Base-by-base conservation (phyloP, 2,888 invertebrate species). In the Priocnemis perturbator region DNA sequence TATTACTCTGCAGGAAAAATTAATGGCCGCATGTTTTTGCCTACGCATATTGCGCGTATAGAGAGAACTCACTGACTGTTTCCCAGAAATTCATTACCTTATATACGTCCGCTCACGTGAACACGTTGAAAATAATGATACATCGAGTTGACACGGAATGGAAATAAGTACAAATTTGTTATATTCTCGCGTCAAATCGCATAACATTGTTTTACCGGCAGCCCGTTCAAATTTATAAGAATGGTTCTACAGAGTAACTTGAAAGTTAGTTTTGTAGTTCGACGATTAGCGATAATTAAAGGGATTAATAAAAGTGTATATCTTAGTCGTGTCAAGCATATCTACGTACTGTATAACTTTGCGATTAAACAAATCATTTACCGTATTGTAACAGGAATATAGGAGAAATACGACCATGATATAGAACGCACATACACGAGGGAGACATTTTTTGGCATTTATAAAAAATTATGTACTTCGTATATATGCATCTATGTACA, bases 251-350 rank as follows among this genome's bases (percentile, higher is more conserved):
- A 50, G 17, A 55, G 47, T 45, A 17, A 0, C 21, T 26, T 37
- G 2, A 66, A 44, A 50, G 23, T 3, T 15, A 23, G 56, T 23
- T 55, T 14, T 55, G 21, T n/a, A 37, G 55, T n/a, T 45, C 23
- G 23, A 15, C 20, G 14, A 23, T 52, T 26, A 59, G 26, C 2
- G 19, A 50, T 44, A 61, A 37, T 37, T 23, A 17, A 21, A 37
- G 56, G n/a, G 23, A 62, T 69, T 44, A 53, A 59, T 20, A 0
- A 45, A 57, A 19, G 52, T 47, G 17, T 23, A 48, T 50, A 66
- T 77, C 64, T 37, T 37, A 37, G 1, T 37, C 61, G 57, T 66
- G 56, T 71, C 65, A 62, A 70, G 64, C 71, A 70, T 73, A 71
- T 76, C 69, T 65, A 26, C 64, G 50, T 52, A 55, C 57, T 53